Percentiles rank a stretch among this genome's conserved stretches.
Evolutionary conservation across 2,797 vertebrate genomes (phyloP).

Genomic region (Lepus townsendii): DNA sequence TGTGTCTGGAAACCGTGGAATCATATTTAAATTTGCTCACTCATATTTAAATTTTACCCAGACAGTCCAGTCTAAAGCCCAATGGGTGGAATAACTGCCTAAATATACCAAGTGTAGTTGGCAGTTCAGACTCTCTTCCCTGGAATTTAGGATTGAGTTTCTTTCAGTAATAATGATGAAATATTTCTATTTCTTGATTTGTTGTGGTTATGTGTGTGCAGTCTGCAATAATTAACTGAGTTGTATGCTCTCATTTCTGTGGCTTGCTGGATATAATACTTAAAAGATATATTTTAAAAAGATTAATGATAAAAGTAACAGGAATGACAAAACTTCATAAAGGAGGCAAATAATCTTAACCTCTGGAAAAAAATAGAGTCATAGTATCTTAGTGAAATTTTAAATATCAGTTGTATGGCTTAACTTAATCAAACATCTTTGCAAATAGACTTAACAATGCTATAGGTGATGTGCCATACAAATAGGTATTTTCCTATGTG

Average conservation of each 20-base stretch:
- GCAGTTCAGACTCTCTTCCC: constrained; percentile 52
- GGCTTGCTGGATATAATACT: constrained; percentile 56
- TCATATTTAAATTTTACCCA: constrained; percentile 73
- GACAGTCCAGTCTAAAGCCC: constrained; percentile 61
- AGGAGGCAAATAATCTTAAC: constrained; percentile 14
- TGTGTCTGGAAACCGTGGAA: constrained; percentile 33
- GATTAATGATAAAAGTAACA: constrained; percentile 1
- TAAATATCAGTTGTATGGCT: constrained; percentile 10
- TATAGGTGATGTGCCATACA: neutral
- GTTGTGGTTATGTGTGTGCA: constrained; percentile 16
- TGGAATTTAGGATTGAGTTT: constrained; percentile 65
- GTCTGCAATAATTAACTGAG: constrained; percentile 51
- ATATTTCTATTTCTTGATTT: constrained; percentile 66
- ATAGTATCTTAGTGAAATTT: neutral
- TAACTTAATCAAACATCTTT: constrained; percentile 56
- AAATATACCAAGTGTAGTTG: constrained; percentile 48
- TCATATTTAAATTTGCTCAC: constrained; percentile 66
- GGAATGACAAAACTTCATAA: constrained; percentile 17
- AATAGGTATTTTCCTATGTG: constrained; percentile 7
- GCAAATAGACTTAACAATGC: neutral
- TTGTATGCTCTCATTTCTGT: constrained; percentile 7
- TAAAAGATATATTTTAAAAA: constrained; percentile 60
- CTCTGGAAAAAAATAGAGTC: neutral
- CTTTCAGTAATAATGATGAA: constrained; percentile 63
- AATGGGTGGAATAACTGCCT: constrained; percentile 61